Base-by-base conservation (phyloP, 2,888 invertebrate species). In the Drosophila pseudotalamancana region DNA sequence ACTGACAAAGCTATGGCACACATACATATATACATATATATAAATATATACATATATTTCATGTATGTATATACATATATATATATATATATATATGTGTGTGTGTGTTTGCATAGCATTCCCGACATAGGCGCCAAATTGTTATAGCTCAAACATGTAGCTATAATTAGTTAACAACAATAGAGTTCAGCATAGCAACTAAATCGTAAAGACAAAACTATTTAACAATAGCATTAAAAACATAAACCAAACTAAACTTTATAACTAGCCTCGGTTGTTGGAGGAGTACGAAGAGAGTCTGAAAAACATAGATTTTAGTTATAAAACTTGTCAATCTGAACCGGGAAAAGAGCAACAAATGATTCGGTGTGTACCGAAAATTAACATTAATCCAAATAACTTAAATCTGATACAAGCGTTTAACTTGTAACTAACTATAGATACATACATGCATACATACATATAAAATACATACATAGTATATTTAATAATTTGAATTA, bases 261-360 rank as follows among this genome's bases (percentile, higher is more conserved):
- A 25, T 25, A 29, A 25, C 29, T 31, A 9, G 43, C 16, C 43
- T 49, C 34, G 12, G 21, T 39, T 68, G 68, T 12, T n/a, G n/a
- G 63, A 45, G 34, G 21, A 12, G 37, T 12, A 19, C 37, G 59
- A 34, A 71, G 65, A 70, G 49, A 70, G 69, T 70, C 69, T 70
- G 69, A 55, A 55, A 48, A 48, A 31, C 37, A 31, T 62, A 54
- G 48, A 32, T 48, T 16, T 29, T 55, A 64, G 9, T 18, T 46
- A 48, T 27, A 48, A 6, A 29, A 39, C 50, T 46, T 63, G 56
- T 37, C 34, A 64, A 35, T 45, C 45, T 6, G 27, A 42, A 45
- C 43, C 37, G 50, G 69, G 72, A 72, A 72, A 72, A 72, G 72
- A 73, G 72, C 72, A 73, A 14, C 11, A 42, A 49, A n/a, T n/a